Conservation (phyloP, 92 coral and sea anemone species). For the Phenganax stokvisi region DNA sequence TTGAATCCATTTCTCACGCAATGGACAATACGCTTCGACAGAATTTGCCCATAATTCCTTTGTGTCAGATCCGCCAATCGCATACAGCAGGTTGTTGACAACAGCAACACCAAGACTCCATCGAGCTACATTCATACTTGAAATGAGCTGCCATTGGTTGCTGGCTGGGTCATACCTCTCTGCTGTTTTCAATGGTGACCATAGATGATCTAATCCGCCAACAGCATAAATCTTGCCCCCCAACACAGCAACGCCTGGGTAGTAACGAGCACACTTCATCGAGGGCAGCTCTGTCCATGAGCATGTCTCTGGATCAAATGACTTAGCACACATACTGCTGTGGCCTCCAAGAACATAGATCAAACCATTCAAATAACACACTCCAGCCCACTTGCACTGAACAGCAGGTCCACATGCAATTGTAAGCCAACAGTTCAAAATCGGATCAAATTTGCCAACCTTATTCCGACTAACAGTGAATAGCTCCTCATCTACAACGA, state of each 20-base stretch:
- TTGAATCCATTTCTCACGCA: slow-evolving; percentile 67
- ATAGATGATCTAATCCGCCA: slow-evolving; percentile 95
- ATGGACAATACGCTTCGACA: slow-evolving; percentile 85
- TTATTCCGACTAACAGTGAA: slow-evolving; percentile 96
- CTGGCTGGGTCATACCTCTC: slow-evolving; percentile 72
- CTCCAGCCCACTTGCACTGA: slow-evolving; percentile 99
- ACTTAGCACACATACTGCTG: slow-evolving; percentile 97
- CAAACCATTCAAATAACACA: slow-evolving; percentile 80
- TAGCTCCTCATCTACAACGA: slow-evolving; percentile 85
- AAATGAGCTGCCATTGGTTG: slow-evolving; percentile 81
- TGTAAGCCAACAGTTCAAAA: slow-evolving; percentile 86
- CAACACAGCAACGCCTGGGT: slow-evolving; percentile 96
- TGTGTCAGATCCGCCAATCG: slow-evolving; percentile 96
- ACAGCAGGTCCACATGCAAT: slow-evolving; percentile 96
- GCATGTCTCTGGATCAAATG: slow-evolving; percentile 82
- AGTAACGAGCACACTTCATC: slow-evolving; percentile 94
- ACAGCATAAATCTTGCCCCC: slow-evolving; percentile 89
- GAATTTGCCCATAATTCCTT: slow-evolving; percentile 83
- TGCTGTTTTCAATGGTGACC: slow-evolving; percentile 93
- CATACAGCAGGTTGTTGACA: slow-evolving; percentile 68
- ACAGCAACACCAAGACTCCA: slow-evolving; percentile 99
- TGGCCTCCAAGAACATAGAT: slow-evolving; percentile 98
- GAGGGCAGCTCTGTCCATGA: slow-evolving; percentile 79
- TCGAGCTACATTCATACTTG: slow-evolving; percentile 83
- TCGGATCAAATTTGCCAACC: slow-evolving; percentile 98